Evolutionary conservation across 2,888 invertebrate genomes (phyloP), one percentile per base, ranked within the genome.

Genomic region (Synergus laeviventris): DNA sequence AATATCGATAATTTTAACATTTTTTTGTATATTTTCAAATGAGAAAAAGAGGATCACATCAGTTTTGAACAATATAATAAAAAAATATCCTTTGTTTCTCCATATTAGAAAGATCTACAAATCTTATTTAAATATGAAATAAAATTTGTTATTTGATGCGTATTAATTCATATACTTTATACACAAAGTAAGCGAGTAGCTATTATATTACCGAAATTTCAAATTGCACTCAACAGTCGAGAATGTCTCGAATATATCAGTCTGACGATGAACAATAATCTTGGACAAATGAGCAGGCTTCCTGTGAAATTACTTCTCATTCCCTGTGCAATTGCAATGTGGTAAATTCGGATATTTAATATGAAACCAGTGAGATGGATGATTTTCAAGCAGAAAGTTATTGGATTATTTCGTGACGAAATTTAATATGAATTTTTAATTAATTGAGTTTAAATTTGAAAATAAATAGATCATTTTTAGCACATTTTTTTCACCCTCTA

Each of bases 251-350:
- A 80, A 82, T 80, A 78, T 78, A 78, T 77, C 77, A 78, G 82
- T 78, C 77, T 79, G 74, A 76, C 70, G 79, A 75, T 79, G 79
- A 80, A 79, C 79, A 81, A 80, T 81, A 78, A 80, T 81, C 79
- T 79, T 79, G 79, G 76, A 81, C 78, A 79, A 81, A 79, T 76
- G 81, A 81, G 80, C 77, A 76, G 79, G 81, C 78, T 80, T 73
- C 78, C 79, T 80, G 74, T 70, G 64, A 81, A 81, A 81, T 81
- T 81, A 81, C 77, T 79, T 75, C 79, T 81, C 80, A 77, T 80
- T 81, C 79, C 64, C 79, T 56, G 76, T 54, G 59, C 62, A 45
- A 38, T 74, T 77, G 66, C 74, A 74, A 78, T 62, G 76, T 77
- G 76, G 78, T 76, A 75, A 77, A 79, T 76, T 78, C 75, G 73